phyloP scores from a whole-genome alignment of 92 coral and sea anemone species.

The Zoanthus sociatus region DNA sequence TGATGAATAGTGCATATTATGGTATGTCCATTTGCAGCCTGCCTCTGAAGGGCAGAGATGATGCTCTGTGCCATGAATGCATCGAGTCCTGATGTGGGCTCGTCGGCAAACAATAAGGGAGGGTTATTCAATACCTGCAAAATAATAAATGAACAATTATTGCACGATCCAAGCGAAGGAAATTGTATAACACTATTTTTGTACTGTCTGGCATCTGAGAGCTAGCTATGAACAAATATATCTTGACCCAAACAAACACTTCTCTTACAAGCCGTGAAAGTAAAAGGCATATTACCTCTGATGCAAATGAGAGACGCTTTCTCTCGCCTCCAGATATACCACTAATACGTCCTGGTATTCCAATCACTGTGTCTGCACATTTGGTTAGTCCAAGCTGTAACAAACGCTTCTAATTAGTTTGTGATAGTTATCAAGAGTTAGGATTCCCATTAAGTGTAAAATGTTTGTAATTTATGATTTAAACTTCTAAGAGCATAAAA shows the following conservation, averaged over 20 bases:
- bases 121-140: slow-evolving; percentile 83
- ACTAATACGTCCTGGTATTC: slow-evolving; percentile 81
- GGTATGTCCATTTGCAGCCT: slow-evolving; percentile 78
- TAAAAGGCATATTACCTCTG: slow-evolving; percentile 64
- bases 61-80: slow-evolving; percentile 92
- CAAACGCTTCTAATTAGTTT: background rate
- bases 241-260: background rate
- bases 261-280: background rate
- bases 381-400: slow-evolving; percentile 76
- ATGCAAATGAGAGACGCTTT: slow-evolving; percentile 84
- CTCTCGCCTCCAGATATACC: slow-evolving; percentile 94
- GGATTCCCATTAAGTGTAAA: background rate
- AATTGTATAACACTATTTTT: no score
- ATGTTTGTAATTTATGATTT: no score
- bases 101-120: slow-evolving; percentile 83
- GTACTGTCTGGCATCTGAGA: no score
- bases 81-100: slow-evolving; percentile 91
- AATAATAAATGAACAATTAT: background rate
- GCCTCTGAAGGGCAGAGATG: slow-evolving; percentile 75
- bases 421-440: background rate
- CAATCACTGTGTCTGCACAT: slow-evolving; percentile 83
- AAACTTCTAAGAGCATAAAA: no score
- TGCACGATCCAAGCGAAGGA: no score
- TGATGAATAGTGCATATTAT: slow-evolving; percentile 89
- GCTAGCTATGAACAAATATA: background rate